Percentiles rank a stretch among this genome's conserved stretches.
These are phyloP conservation scores for Oryzias sinensis DNA, from an alignment of 2,797 vertebrate species.

Conservation along the genomic window DNA sequence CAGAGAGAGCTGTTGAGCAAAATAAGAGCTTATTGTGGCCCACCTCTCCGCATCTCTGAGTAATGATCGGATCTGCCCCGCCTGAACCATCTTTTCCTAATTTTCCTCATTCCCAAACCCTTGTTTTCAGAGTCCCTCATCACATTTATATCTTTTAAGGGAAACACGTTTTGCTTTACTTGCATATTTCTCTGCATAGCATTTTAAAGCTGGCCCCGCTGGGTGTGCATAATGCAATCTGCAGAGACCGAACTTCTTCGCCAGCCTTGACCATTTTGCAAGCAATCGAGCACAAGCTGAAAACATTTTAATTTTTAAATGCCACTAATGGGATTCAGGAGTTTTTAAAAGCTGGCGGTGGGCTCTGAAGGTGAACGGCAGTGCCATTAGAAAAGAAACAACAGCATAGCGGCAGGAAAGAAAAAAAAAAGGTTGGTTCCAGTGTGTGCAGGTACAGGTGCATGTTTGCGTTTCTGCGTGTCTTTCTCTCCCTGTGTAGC, in stretches of 20 bases:
- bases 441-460: conserved; percentile 39
- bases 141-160: conserved; percentile 14
- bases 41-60: conserved; percentile 40
- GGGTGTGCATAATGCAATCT: conserved; percentile 45
- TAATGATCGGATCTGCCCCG: conserved; percentile 33
- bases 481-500: conserved; percentile 8
- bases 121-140: conserved; percentile 19
- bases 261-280: conserved; percentile 34
- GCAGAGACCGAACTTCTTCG: conserved; percentile 25
- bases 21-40: conserved; percentile 41
- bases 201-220: conserved; percentile 35
- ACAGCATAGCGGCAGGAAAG: conserved; percentile 7
- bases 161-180: conserved; percentile 22
- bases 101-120: conserved; percentile 17
- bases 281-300: conserved; percentile 26
- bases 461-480: conserved; percentile 17
- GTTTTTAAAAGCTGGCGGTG: conserved; percentile 40
- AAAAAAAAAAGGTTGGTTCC: conserved; percentile 50
- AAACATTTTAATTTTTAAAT: conserved; percentile 66
- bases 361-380: conserved; percentile 35
- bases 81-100: conserved; percentile 7
- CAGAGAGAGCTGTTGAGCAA: conserved; percentile 38
- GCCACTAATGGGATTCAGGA: conserved; percentile 47
- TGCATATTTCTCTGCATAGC: conserved; percentile 30
- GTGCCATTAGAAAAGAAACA: conserved; percentile 50